These are phyloP conservation scores for Acanthoscelides obtectus DNA, from an alignment of 2,888 invertebrate genomes.

Conservation along the genomic window DNA sequence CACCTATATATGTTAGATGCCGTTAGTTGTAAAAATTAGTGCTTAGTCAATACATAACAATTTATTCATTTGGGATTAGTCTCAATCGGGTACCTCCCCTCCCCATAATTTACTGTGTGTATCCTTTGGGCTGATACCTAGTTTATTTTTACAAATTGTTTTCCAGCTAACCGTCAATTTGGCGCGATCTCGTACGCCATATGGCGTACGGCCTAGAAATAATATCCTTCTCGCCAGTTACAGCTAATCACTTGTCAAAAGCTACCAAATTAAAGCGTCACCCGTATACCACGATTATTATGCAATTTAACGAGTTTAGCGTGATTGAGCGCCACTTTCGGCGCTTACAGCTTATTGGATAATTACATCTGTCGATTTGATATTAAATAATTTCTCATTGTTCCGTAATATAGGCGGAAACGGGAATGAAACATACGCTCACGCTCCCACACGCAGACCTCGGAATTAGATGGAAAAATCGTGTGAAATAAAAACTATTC, in stretches of 20 bases:
- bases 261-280: conserved; percentile 14
- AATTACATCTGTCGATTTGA: neutral
- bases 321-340: neutral
- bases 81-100: no score
- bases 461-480: no score
- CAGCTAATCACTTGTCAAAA: conserved; percentile 18
- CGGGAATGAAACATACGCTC: neutral
- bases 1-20: no score
- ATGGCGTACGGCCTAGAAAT: conserved; percentile 9
- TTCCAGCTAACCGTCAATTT: neutral
- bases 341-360: neutral
- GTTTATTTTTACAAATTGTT: no score
- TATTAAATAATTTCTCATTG: neutral
- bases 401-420: neutral
- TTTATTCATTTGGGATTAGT: no score
- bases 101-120: no score
- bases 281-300: conserved; percentile 17
- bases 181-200: neutral
- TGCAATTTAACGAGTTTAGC: conserved; percentile 10
- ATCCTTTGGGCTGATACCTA: no score
- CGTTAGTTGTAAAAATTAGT: no score
- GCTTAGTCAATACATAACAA: no score
- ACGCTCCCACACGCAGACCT: neutral
- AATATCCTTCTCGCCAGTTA: conserved; percentile 3
- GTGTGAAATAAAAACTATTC: no score